Evolutionary conservation across 2,888 invertebrate genomes (phyloP).

Genomic region (Zhuqinia jingwanae): DNA sequence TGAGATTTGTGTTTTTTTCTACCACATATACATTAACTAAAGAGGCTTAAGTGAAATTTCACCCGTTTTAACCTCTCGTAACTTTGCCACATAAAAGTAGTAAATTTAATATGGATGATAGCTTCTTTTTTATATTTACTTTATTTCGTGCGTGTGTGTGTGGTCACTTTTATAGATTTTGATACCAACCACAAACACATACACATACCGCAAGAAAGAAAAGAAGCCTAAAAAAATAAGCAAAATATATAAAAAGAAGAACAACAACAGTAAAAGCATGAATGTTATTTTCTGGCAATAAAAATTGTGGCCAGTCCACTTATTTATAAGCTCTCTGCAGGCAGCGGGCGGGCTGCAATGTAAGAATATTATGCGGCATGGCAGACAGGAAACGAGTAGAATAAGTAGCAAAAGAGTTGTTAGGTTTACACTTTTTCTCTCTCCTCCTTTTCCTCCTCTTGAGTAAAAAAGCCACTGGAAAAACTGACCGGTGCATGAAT

Average conservation of each 20-base stretch:
- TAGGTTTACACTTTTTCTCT: slow-evolving; percentile 46
- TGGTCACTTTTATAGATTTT: slow-evolving; percentile 63
- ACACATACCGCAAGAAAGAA: slow-evolving; percentile 26
- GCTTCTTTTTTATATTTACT: slow-evolving; percentile 39
- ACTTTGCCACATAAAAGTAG: slow-evolving; percentile 66
- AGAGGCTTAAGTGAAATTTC: slow-evolving; percentile 55
- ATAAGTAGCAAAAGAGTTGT: slow-evolving; percentile 58
- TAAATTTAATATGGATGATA: slow-evolving; percentile 68
- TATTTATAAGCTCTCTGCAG: slow-evolving; percentile 69
- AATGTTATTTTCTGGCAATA: slow-evolving; percentile 68
- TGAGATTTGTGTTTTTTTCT: not conserved
- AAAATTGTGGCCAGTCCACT: slow-evolving; percentile 67
- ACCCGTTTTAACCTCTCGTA: slow-evolving; percentile 64
- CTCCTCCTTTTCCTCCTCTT: slow-evolving; percentile 4
- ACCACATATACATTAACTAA: slow-evolving; percentile 39
- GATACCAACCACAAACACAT: slow-evolving; percentile 42
- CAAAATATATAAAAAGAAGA: slow-evolving; percentile 21
- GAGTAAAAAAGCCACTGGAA: not conserved
- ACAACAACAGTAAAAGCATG: slow-evolving; percentile 59
- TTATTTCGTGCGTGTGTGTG: slow-evolving; percentile 51
- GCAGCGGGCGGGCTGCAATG: slow-evolving; percentile 65
- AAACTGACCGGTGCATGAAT: slow-evolving; percentile 61
- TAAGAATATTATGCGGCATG: slow-evolving; percentile 5
- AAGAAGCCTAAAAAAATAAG: slow-evolving; percentile 22
- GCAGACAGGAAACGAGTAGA: slow-evolving; percentile 36